Base-by-base conservation (phyloP, 2,888 invertebrate genomes). In the Ypsolopha sequella region DNA sequence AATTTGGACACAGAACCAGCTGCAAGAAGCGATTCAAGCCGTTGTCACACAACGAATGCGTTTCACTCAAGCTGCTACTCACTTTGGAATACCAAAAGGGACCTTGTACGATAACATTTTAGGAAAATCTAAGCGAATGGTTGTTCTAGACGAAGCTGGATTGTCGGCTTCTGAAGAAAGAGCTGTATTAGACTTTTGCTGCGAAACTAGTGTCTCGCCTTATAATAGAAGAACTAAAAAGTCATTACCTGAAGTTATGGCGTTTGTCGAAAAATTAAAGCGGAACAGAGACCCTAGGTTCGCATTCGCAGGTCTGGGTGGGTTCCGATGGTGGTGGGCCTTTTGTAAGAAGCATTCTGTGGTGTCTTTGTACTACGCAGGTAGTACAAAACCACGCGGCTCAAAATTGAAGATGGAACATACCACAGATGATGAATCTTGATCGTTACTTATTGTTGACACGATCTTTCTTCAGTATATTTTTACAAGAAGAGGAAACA, bases 281-380 rank as follows among this genome's bases (percentile, higher is more conserved):
- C 80, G 65, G 41, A 60, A 51, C 39, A 80, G 90, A 55, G 91
- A 92, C 54, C 91, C 92, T 2, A 87, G 82, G 56, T 93, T 93
- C 66, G 75, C 88, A 55, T 92, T 93, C 63, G 87, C 89, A 52
- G 91, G 91, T n/a, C 80, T 92, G n/a, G 89, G 90, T 24, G 92
- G 92, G 0, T 93, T 91, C 63, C 79, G 92, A 10, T 93, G 93
- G 93, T 93, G 93, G 93, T 93, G 93, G 93, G 93, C 93, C 0
- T 93, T 93, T 64, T 93, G 93, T 77, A 93, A 93, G 75, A 93
- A 93, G 65, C 91, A 93, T 76, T 91, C 91, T 52, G 91, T 93
- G 56, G 91, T 92, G 1, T 92, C 92, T 0, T 53, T 80, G 1
- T 76, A 73, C 58, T 80, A 76, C 39, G 74, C 79, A 53, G 53